Evolutionary conservation across 1,140 invertebrate species (phyloP), one percentile per base, ranked within the genome.

Genomic region (Hylaeus volcanicus): DNA sequence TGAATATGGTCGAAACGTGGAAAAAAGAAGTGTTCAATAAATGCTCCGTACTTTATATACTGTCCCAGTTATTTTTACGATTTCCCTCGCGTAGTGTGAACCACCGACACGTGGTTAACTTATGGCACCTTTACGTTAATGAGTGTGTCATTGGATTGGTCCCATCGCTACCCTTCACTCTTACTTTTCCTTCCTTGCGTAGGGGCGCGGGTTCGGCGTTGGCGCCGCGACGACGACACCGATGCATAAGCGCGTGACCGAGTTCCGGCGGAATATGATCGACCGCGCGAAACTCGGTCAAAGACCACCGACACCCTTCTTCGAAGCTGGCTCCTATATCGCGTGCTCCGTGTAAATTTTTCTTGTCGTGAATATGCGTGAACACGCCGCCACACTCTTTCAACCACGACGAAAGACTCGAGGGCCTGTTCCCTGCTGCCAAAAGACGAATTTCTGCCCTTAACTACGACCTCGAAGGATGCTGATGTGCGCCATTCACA

Each of bases 211-310:
- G 74, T 70, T 41, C 53, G 58, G 61, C 75, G 56, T 81, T 71
- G 79, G 73, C 75, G 74, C 74, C 82, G 82, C 53, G 79, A n/a
- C 78, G 77, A 80, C 78, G 79, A 74, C 82, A 71, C 70, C 78
- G 86, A 84, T 84, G 86, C 85, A 87, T 84, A 86, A 87, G 78
- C 86, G 86, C 79, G 85, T 88, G 79, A 87, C 86, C 85, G 85
- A 87, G 85, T 87, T 88, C 81, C 83, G 83, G 71, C 70, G 82
- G 85, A 85, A 88, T 88, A 88, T 88, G 85, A 88, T 88, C 86
- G 86, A 88, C 83, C 86, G 85, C 85, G 68, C 79, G 85, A 88
- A 88, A 88, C 86, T 88, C 85, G 86, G 86, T 87, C 86, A 88
- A 88, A 88, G 86, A 88, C 86, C 86, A 86, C 86, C 79, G 85